Percentiles rank a stretch among this genome's conserved stretches.
Evolutionary conservation across 2,797 vertebrate genomes (phyloP).

Genomic region (Falco rusticolus): DNA sequence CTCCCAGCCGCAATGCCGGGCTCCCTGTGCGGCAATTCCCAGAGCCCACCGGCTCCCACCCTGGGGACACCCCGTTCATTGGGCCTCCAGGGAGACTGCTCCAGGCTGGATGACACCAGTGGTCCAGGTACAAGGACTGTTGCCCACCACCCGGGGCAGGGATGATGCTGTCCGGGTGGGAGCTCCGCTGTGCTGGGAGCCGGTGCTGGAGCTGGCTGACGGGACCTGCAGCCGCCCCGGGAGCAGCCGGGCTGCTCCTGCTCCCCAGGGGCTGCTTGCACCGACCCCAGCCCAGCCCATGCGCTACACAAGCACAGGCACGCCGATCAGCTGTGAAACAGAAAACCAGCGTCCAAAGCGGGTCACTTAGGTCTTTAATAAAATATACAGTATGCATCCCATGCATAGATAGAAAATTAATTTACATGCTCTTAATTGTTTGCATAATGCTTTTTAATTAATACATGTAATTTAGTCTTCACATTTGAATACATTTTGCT

Average conservation of each 20-base stretch:
- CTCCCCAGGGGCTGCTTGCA: not conserved
- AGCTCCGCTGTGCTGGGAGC: not conserved
- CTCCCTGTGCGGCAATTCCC: not conserved
- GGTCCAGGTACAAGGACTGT: not conserved
- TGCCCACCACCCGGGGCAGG: not conserved
- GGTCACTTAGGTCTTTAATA: slow-evolving; percentile 68
- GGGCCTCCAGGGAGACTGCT: not conserved
- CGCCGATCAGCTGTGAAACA: not conserved
- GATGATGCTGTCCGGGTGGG: not conserved
- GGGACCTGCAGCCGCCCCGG: not conserved
- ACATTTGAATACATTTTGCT: slow-evolving; percentile 65
- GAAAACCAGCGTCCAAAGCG: not conserved
- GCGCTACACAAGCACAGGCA: not conserved
- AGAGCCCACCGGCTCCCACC: fast-evolving
- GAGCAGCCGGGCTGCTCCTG: not conserved
- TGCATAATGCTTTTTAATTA: slow-evolving; percentile 69
- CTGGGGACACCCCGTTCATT: fast-evolving
- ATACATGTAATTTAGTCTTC: slow-evolving; percentile 46
- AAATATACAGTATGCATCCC: slow-evolving; percentile 73
- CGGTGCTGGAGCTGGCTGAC: not conserved
- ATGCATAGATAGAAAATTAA: slow-evolving; percentile 75
- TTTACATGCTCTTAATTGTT: slow-evolving; percentile 70
- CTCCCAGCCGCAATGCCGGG: not conserved
- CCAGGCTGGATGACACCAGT: not conserved
- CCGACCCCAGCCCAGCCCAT: fast-evolving